Base-by-base conservation (phyloP, 2,113 vertebrate species). In the Capra hircus region DNA sequence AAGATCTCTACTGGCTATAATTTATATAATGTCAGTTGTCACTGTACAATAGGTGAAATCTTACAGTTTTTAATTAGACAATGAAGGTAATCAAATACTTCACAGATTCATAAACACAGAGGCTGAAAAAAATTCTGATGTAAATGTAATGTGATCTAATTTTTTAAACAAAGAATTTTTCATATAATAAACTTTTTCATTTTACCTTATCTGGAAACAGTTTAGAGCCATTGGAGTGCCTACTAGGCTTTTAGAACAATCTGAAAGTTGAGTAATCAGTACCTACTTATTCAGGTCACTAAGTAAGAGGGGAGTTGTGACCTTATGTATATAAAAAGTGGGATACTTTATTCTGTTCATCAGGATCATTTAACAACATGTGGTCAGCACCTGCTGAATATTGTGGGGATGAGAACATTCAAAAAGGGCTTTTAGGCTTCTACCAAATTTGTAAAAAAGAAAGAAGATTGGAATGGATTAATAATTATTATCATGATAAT, bases 1-100 rank as follows among this genome's bases (percentile, higher is more conserved):
- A 97, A 91, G 59, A n/a, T 14, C 36, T 6, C 0, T 91, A 64
- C 92, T 40, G 94, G 78, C 28, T 96, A 25, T 43, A 96, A 87
- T 80, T 98, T 67, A 84, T 25, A 59, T 33, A 23, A 30, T 78
- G 45, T 64, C 97, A 97, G 45, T 89, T 86, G 71, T 88, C 96
- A 94, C 50, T 86, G 81, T 45, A 77, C 53, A 91, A 74, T 21
- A 52, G 55, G 28, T 36, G 33, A 48, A 93, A 84, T 94, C 36
- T 96, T 88, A 19, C 19, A 93, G n/a, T 83, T 97, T 98, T 98
- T 97, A 97, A 97, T 95, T 96, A 94, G 52, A 90, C 84, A 97
- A 96, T 14, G 67, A 95, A 55, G 21, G 40, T 88, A 93, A 98
- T 94, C 55, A 90, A 74, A 81, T 16, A 45, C 43, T 94, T 84